Conservation (phyloP, 2,113 vertebrate genomes). For the Rafetus swinhoei region DNA sequence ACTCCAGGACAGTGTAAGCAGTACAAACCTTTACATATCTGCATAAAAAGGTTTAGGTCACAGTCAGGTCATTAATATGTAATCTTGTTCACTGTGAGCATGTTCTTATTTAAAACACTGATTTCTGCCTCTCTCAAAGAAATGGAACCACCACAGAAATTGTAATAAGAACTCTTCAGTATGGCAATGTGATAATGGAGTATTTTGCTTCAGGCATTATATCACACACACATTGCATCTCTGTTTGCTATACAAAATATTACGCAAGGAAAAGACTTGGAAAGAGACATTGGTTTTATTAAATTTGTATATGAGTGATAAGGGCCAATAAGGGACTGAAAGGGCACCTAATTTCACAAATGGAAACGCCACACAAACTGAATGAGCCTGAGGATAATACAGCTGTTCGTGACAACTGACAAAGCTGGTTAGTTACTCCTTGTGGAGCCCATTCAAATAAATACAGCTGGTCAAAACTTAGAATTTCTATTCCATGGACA, state of each 20-base stretch:
- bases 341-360: not conserved
- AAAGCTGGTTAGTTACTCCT: not conserved
- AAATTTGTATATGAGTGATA: not conserved
- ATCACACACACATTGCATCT: not conserved
- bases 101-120: not conserved
- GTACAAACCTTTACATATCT: not conserved
- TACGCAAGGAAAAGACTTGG: not conserved
- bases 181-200: not conserved
- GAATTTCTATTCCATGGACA: not conserved
- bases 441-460: not conserved
- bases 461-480: not conserved
- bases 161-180: not conserved
- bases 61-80: not conserved
- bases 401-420: not conserved
- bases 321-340: not conserved
- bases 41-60: not conserved
- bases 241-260: not conserved
- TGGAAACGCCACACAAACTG: not conserved
- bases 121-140: not conserved
- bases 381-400: not conserved
- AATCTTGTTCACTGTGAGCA: not conserved
- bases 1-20: not conserved
- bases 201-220: not conserved
- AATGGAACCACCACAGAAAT: not conserved
- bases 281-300: not conserved